A percentile compares a stretch with the other conserved stretches of the same genome.
Conservation (phyloP, 1,140 invertebrate genomes). For the Phthorimaea operculella region DNA sequence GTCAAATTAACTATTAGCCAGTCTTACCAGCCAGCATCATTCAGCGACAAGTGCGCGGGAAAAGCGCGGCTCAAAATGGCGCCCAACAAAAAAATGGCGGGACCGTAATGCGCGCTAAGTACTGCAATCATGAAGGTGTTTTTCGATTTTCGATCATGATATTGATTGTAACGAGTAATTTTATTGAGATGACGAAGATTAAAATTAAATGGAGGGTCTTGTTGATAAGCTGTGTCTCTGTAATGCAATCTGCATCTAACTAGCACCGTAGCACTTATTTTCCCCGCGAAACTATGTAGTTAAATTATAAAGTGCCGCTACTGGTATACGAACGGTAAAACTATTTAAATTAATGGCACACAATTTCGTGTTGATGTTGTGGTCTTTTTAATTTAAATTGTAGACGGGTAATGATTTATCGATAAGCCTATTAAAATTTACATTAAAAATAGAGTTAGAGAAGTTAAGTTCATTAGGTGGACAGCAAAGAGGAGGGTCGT, state of each 20-base stretch:
- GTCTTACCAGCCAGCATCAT: constrained; percentile 5
- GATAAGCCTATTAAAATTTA: background rate
- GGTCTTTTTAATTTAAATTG: too few relatives aligned
- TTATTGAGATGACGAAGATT: constrained; percentile 1
- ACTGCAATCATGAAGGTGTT: constrained; percentile 3
- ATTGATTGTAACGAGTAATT: background rate
- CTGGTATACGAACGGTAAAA: too few relatives aligned
- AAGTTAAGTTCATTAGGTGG: constrained; percentile 24
- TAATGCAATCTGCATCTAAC: background rate
- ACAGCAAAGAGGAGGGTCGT: constrained; percentile 20
- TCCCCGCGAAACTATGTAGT: too few relatives aligned
- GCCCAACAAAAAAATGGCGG: constrained; percentile 5
- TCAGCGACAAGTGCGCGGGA: constrained; percentile 35
- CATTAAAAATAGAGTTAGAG: constrained; percentile 21
- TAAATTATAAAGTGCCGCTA: too few relatives aligned
- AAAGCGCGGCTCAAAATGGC: constrained; percentile 35
- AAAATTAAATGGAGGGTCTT: background rate
- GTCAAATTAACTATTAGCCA: constrained; percentile 39
- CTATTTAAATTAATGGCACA: too few relatives aligned
- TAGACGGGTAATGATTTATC: background rate
- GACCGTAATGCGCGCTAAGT: constrained; percentile 3
- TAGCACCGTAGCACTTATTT: too few relatives aligned
- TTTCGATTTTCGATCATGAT: constrained; percentile 1
- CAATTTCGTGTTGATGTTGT: too few relatives aligned
- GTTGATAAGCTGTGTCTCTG: background rate